Evolutionary conservation across 2,797 vertebrate species (phyloP), one percentile per base, ranked within the genome.

Genomic region (Sebastes glaucus): DNA sequence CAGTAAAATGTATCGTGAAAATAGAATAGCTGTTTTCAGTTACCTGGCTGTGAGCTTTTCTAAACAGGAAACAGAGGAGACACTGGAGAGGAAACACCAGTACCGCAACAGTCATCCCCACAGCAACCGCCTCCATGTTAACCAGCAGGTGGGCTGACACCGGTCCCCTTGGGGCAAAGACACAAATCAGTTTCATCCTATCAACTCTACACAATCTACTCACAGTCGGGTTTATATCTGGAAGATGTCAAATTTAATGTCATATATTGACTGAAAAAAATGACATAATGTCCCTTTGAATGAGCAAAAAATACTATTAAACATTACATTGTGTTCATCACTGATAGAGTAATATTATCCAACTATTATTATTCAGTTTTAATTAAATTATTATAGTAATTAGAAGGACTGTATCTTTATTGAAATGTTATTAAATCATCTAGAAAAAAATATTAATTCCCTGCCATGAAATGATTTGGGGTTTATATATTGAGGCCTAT

Each of bases 31-130:
- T 6, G 8, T 59, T 25, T 11, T 9, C 11, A 38, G 11, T 85
- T 91, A 96, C 96, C 94, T 93, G 92, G 70, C 88, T 94, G 56
- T 85, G 87, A 2, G 89, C 86, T 85, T 93, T 96, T 78, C 94
- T 85, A 57, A 97, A 97, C 71, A 97, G 84, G 84, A 95, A 95
- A 61, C 93, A 93, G 81, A 97, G 91, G 11, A 96, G 77, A 77
- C 94, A 93, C 84, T 96, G 95, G 11, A 97, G 74, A 28, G 96
- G 96, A 82, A 96, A 94, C 72, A 93, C 94, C 80, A 96, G 71
- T 2, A 77, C 65, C 1, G 96, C 94, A 11, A 96, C 60, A 2
- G 91, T 91, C 88, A 95, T 90, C 78, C 96, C 96, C 79, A 95
- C 88, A 2, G 94, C 90, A 65, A 96, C 67, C 2, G 91, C 93